phyloP scores from a whole-genome alignment of 2,797 vertebrate species.

The Pangasius djambal region DNA sequence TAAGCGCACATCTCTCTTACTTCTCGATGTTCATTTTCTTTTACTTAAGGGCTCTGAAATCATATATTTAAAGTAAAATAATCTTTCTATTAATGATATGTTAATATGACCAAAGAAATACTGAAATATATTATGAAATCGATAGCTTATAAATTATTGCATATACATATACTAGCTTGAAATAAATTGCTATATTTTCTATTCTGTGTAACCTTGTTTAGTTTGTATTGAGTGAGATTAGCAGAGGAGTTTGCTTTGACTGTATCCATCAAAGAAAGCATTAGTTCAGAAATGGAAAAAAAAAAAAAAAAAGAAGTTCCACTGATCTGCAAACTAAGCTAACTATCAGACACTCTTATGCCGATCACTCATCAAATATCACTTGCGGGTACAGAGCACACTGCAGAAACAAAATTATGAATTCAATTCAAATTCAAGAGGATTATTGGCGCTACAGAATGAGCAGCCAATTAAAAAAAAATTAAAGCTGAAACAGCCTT shows the following conservation, averaged over 20 bases:
- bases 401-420: not conserved
- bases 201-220: conserved; percentile 57
- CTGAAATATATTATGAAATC: conserved; percentile 56
- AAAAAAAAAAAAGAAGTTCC: conserved; percentile 72
- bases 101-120: conserved; percentile 54
- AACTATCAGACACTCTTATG: conserved; percentile 84
- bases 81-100: conserved; percentile 51
- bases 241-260: conserved; percentile 82
- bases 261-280: conserved; percentile 76
- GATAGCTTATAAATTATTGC: conserved; percentile 63
- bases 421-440: not conserved
- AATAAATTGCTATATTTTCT: conserved; percentile 56
- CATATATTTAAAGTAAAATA: conserved; percentile 56
- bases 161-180: conserved; percentile 68
- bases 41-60: conserved; percentile 58
- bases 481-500: conserved; percentile 19
- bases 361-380: conserved; percentile 84
- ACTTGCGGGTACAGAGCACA: conserved; percentile 50
- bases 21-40: conserved; percentile 52
- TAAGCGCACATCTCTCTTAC: conserved; percentile 60
- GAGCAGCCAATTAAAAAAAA: not conserved
- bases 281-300: conserved; percentile 71
- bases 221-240: conserved; percentile 39
- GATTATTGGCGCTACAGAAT: conserved; percentile 14
- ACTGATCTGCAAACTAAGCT: conserved; percentile 81